Evolutionary conservation across 2,888 invertebrate species (phyloP).

Genomic region (Antitype chi): DNA sequence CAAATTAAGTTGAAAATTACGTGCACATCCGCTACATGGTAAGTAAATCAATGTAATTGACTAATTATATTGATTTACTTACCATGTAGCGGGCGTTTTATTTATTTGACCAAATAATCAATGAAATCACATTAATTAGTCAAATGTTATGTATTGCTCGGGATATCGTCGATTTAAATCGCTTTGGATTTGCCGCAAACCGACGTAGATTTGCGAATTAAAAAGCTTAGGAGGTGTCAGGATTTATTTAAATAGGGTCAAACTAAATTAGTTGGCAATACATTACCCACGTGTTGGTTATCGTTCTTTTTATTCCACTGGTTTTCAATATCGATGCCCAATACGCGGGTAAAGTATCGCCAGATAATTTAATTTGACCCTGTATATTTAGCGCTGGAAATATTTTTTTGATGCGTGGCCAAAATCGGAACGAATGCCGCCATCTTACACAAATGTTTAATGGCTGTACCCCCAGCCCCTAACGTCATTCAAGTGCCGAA

Average conservation of each 20-base stretch:
- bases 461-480: not conserved
- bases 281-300: no score
- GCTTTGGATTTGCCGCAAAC: not conserved
- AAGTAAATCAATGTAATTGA: slow-evolving; percentile 36
- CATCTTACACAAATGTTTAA: not conserved
- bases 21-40: slow-evolving; percentile 29
- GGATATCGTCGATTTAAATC: slow-evolving; percentile 41
- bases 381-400: not conserved
- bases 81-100: no score
- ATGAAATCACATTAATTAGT: slow-evolving; percentile 42
- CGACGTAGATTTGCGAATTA: not conserved
- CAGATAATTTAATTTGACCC: no score
- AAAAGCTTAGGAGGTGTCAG: not conserved
- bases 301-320: no score
- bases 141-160: slow-evolving; percentile 37
- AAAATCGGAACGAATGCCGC: not conserved
- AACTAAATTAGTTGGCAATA: no score
- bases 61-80: not conserved
- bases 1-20: slow-evolving; percentile 23
- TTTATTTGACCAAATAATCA: slow-evolving; percentile 11
- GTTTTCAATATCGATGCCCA: no score
- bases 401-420: no score
- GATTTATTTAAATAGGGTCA: not conserved
- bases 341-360: no score
- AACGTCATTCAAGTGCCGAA: not conserved